Evolutionary conservation across 2,113 vertebrate species (phyloP), one percentile per base, ranked within the genome.

Genomic region (Elgaria multicarinata): DNA sequence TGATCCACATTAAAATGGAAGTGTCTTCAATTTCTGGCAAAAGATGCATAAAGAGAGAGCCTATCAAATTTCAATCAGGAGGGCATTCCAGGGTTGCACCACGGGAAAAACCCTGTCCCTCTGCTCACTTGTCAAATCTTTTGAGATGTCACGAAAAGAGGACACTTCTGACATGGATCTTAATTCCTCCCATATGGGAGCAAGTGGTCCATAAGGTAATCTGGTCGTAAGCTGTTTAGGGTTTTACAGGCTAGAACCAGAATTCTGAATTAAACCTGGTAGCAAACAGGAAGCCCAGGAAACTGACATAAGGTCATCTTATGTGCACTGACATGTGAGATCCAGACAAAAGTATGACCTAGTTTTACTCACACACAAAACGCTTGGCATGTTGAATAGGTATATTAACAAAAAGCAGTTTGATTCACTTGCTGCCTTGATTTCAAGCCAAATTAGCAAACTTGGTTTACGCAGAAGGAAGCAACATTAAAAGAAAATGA

Each of bases 401-500:
- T 1, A 1, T 0, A 87, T 28, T 6, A 44, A 85, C 81, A 90
- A 58, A n/a, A 85, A 87, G 10, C 31, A 78, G 9, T 90, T n/a
- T 10, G 3, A 26, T 46, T 93, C 46, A 69, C 55, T 88, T 46
- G 50, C 33, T 93, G 86, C 33, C 86, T 87, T 42, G 31, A 55
- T 88, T 69, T 91, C 76, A 83, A 69, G 72, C 44, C 22, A 89
- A 90, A 94, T 95, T 96, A 90, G 85, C 81, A 94, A 83, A 91
- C 93, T 83, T 94, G 87, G 85, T 96, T 96, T 95, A 88, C 92
- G 94, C 92, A 94, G 39, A 93, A 83, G 50, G 86, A 87, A 86
- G 58, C 89, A 82, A 89, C 95, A 93, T 96, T 95, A 93, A 80
- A 95, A 95, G 95, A 95, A 93, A 93, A 94, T 94, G 92, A 92